These are phyloP conservation scores for Steromphala cineraria DNA, from an alignment of 2,888 invertebrate genomes.

Conservation along the genomic window DNA sequence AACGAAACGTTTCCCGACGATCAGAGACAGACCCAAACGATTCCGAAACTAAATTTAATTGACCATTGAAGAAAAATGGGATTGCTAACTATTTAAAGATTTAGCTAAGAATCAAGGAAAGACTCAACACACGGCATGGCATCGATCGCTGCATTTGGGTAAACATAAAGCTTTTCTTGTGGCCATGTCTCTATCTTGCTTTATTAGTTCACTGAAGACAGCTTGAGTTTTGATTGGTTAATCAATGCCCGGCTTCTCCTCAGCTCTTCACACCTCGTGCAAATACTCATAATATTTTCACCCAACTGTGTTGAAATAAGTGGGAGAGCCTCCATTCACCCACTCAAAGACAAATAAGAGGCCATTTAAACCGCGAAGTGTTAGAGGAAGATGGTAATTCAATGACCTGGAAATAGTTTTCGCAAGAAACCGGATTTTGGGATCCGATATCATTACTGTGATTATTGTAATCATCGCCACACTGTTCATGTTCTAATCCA, in stretches of 20 bases:
- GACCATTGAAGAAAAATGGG: too few species aligned
- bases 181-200: background rate
- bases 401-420: background rate
- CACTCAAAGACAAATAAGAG: background rate
- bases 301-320: background rate
- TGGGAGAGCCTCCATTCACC: background rate
- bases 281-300: background rate
- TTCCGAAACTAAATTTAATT: too few species aligned
- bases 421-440: too few species aligned
- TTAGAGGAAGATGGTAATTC: background rate
- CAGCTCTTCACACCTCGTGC: background rate
- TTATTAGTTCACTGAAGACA: background rate
- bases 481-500: too few species aligned
- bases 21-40: too few species aligned
- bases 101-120: too few species aligned
- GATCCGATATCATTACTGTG: too few species aligned
- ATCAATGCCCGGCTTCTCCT: background rate
- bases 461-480: too few species aligned
- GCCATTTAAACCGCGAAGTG: background rate
- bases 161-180: background rate
- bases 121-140: too few species aligned
- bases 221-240: background rate
- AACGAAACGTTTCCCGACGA: too few species aligned
- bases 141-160: background rate
- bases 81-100: too few species aligned